A percentile compares a stretch with the other conserved stretches of the same genome.
phyloP scores from a whole-genome alignment of 2,888 invertebrate species.

The Cancer borealis region DNA sequence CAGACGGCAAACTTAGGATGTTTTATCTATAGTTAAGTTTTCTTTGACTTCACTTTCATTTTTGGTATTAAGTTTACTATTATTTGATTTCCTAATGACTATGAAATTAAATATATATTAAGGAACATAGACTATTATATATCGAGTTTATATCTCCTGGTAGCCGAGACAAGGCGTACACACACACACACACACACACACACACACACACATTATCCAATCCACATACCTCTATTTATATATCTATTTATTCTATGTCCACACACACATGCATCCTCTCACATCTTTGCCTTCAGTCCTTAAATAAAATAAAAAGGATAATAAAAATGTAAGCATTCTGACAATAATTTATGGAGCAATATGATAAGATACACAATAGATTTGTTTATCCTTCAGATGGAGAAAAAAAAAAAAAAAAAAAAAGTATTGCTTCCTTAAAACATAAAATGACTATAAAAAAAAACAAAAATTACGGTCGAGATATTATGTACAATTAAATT shows the following conservation, averaged over 20 bases:
- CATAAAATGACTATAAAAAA: background rate
- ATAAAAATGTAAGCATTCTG: background rate
- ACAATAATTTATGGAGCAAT: conserved; percentile 18
- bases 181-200: too few species aligned
- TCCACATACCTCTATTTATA: too few species aligned
- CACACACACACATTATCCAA: too few species aligned
- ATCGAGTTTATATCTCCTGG: too few species aligned
- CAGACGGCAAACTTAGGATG: too few species aligned
- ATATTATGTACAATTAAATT: background rate
- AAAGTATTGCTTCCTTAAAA: background rate
- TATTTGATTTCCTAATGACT: background rate
- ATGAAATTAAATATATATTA: background rate
- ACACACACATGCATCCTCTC: too few species aligned
- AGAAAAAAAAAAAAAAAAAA: background rate
- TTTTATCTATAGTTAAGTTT: background rate
- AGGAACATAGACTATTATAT: too few species aligned
- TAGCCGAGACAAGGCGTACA: too few species aligned
- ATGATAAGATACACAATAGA: background rate
- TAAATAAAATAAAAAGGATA: background rate
- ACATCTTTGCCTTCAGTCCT: too few species aligned
- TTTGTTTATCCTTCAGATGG: background rate
- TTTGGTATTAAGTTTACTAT: background rate
- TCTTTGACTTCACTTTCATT: too few species aligned
- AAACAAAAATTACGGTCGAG: background rate
- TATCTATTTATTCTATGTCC: too few species aligned